phyloP scores from a whole-genome alignment of 2,888 invertebrate species.

The Craniophora ligustri region DNA sequence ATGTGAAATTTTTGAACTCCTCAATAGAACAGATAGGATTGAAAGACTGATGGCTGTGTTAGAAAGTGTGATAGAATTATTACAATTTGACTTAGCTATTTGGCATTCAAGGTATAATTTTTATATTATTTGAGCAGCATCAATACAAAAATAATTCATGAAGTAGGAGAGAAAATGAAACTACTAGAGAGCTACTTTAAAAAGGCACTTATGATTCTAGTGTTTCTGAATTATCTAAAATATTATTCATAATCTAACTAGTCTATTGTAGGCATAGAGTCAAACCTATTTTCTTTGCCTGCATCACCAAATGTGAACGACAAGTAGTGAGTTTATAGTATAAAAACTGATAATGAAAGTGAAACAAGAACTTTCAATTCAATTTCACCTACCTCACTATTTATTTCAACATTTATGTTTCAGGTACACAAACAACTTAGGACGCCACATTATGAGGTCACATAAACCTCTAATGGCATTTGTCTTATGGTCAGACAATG shows the following conservation, averaged over 20 bases:
- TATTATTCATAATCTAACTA: no score
- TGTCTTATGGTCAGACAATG: constrained; percentile 75
- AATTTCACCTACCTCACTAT: no score
- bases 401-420: constrained; percentile 41
- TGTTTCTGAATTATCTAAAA: no score
- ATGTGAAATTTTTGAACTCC: constrained; percentile 78
- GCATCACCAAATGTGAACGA: no score
- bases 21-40: constrained; percentile 77
- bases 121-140: neutral
- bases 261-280: no score
- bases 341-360: no score
- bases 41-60: constrained; percentile 85
- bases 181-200: no score
- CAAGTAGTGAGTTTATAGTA: no score
- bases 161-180: no score
- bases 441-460: constrained; percentile 72
- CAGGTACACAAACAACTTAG: constrained; percentile 74
- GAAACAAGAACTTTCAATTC: no score
- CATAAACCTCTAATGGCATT: constrained; percentile 77
- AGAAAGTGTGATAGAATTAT: constrained; percentile 83
- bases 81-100: constrained; percentile 88
- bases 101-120: constrained; percentile 85
- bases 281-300: no score
- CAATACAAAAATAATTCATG: neutral
- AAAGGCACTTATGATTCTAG: no score